These are phyloP conservation scores for Cephalopterus ornatus DNA, from an alignment of 2,113 vertebrate genomes.

Conservation along the genomic window DNA sequence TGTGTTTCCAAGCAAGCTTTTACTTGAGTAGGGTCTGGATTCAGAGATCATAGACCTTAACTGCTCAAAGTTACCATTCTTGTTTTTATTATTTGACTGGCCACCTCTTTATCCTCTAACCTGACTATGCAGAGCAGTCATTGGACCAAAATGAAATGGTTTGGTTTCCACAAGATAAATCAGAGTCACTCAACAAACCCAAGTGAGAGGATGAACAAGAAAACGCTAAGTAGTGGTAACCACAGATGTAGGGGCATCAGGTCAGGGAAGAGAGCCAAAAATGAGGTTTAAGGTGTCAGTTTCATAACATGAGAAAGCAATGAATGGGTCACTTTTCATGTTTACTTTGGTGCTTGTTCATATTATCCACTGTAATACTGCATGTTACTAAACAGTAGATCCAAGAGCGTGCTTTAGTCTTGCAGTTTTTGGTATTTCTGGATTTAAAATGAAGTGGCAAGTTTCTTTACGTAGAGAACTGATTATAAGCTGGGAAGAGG, in stretches of 20 bases:
- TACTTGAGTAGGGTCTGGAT: background rate
- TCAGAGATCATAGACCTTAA: background rate
- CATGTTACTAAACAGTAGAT: background rate
- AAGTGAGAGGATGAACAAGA: background rate
- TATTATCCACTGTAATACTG: background rate
- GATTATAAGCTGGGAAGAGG: background rate
- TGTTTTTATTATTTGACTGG: background rate
- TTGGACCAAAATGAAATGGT: background rate
- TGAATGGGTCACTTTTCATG: background rate
- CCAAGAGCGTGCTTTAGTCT: background rate
- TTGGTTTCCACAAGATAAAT: background rate
- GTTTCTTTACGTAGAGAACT: background rate
- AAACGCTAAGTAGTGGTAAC: background rate
- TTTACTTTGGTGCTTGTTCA: background rate
- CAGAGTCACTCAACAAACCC: background rate
- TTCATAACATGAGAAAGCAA: background rate
- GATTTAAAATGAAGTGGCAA: background rate
- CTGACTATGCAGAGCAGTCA: background rate
- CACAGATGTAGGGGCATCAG: background rate
- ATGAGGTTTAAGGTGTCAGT: fast-evolving
- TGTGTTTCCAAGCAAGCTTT: background rate
- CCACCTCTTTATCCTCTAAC: background rate
- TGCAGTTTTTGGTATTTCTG: background rate
- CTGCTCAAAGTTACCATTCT: background rate
- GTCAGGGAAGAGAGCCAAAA: background rate